Evolutionary conservation across 1,140 invertebrate genomes (phyloP).

Genomic region (Littorina saxatilis): DNA sequence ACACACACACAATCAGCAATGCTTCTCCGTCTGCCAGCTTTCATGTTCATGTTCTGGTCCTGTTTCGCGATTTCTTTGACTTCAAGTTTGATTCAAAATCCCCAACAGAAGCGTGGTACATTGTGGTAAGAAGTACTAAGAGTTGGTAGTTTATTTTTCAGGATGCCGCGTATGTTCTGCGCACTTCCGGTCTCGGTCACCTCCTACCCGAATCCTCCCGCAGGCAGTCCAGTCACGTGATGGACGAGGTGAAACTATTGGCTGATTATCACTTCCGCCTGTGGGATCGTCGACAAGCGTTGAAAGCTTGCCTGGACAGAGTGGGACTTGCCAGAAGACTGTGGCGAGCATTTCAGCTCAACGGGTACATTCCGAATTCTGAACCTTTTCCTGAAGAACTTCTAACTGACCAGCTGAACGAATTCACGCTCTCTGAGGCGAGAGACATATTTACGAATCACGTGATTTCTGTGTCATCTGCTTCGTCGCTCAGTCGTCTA

Average conservation of each 20-base stretch:
- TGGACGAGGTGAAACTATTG: constrained; percentile 42
- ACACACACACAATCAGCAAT: too few species aligned
- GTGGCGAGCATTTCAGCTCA: constrained; percentile 43
- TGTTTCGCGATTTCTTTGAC: too few species aligned
- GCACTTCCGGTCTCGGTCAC: constrained; percentile 24
- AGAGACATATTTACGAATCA: background rate
- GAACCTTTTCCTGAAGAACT: background rate
- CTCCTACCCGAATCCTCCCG: background rate
- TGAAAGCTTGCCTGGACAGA: constrained; percentile 29
- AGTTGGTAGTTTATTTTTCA: too few species aligned
- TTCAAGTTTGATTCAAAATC: too few species aligned
- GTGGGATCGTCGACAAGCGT: background rate
- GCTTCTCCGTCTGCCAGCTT: too few species aligned
- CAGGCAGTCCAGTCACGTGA: constrained; percentile 9
- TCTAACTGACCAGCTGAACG: background rate
- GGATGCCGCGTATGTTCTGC: constrained; percentile 33
- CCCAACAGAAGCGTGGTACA: too few species aligned
- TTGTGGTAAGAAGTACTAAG: too few species aligned
- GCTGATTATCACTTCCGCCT: constrained; percentile 45
- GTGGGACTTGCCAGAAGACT: constrained; percentile 33
- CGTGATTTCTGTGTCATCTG: background rate
- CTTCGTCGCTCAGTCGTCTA: background rate
- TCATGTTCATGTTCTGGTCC: too few species aligned
- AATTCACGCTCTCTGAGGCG: background rate
- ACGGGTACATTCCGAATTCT: constrained; percentile 41